Evolutionary conservation across 35 echinoderm and acorn worm species (phyloP).

Genomic region (Stichopus chloronotus): DNA sequence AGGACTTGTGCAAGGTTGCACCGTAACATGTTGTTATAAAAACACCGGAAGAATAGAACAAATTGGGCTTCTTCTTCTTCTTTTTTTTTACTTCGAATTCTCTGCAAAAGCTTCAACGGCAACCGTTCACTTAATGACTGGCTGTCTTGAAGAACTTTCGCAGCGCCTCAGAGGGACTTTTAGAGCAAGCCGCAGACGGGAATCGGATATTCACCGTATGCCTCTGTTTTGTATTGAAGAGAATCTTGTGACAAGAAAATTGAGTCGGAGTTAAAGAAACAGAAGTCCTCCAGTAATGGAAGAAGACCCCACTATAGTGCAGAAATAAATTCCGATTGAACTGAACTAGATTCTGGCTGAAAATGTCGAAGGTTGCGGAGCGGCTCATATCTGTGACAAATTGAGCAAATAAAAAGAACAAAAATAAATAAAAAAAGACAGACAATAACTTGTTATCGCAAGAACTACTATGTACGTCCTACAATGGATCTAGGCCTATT

Average conservation of each 20-base stretch:
- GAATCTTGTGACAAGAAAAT: not conserved
- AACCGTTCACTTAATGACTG: not conserved
- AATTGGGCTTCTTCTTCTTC: not conserved
- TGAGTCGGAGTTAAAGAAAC: not conserved
- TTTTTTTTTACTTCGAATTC: not conserved
- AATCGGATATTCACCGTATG: not conserved
- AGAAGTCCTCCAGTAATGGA: not conserved
- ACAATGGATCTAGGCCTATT: no score
- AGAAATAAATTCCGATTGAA: constrained; percentile 16
- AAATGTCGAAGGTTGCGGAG: not conserved
- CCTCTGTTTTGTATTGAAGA: not conserved
- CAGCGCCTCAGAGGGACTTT: not conserved
- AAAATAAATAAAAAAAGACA: no score
- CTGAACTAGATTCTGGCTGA: not conserved
- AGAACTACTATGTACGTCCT: no score
- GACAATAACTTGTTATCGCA: no score
- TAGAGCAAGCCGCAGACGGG: not conserved
- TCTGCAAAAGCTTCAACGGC: not conserved
- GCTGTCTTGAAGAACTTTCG: not conserved
- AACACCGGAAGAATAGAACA: not conserved
- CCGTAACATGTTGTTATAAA: constrained; percentile 29
- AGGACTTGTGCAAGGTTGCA: constrained; percentile 9
- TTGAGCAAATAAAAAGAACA: no score
- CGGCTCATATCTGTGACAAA: no score
- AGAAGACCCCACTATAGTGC: not conserved